Evolutionary conservation across 2,888 invertebrate genomes (phyloP).

Genomic region (Drosophila niveifrons): DNA sequence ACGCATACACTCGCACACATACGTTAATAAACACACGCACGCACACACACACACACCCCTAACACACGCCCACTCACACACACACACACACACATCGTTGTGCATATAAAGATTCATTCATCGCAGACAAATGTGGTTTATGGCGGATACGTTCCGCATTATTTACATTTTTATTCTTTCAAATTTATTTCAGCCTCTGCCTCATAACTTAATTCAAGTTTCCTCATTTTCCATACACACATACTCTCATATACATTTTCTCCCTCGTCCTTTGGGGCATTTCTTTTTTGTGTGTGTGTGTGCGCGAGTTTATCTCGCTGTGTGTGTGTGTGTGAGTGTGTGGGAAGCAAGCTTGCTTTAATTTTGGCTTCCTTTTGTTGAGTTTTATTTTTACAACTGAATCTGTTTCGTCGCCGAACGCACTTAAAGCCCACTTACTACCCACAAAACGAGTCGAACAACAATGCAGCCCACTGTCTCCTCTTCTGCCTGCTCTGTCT

Average conservation of each 20-base stretch:
- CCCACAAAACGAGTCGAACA: constrained; percentile 21
- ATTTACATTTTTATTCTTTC: constrained; percentile 66
- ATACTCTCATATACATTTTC: constrained; percentile 11
- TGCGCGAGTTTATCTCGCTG: constrained; percentile 18
- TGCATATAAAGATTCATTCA: constrained; percentile 28
- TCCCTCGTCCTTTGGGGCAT: constrained; percentile 9
- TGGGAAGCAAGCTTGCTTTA: constrained; percentile 11
- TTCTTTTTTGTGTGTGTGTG: constrained; percentile 29
- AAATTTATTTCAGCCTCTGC: constrained; percentile 61
- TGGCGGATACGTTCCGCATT: constrained; percentile 55
- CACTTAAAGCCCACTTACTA: constrained; percentile 24
- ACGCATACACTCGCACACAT: not conserved
- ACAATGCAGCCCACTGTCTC: constrained; percentile 20
- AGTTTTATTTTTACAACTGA: constrained; percentile 10
- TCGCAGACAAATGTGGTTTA: constrained; percentile 41
- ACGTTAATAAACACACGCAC: not conserved
- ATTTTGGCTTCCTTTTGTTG: constrained; percentile 28
- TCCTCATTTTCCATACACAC: constrained; percentile 20
- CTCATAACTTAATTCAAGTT: constrained; percentile 68
- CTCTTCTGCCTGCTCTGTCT: not conserved
- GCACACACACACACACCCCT: not conserved
- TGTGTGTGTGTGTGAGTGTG: constrained; percentile 19
- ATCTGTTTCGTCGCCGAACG: constrained; percentile 16
- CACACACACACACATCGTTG: not conserved
- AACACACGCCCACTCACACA: not conserved